phyloP scores from a whole-genome alignment of 1,140 invertebrate genomes.

The Lepeophtheirus salmonis region DNA sequence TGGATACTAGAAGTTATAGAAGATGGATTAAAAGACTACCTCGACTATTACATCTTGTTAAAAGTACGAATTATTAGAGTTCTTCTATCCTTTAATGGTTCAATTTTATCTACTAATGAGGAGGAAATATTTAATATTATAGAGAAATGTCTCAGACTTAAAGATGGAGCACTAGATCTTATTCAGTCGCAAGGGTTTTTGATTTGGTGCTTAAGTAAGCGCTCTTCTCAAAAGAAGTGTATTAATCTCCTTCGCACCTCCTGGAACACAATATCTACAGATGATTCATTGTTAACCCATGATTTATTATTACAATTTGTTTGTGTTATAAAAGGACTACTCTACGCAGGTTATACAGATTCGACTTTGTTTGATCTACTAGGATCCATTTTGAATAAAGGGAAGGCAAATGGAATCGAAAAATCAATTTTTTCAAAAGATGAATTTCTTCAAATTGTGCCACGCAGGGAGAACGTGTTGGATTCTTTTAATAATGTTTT shows the following conservation, averaged over 20 bases:
- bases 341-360: background rate
- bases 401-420: too few species aligned
- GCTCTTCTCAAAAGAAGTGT: background rate
- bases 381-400: too few species aligned
- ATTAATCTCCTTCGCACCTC: background rate
- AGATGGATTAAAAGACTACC: constrained; percentile 6
- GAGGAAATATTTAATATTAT: background rate
- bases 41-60: background rate
- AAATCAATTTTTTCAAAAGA: too few species aligned
- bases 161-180: background rate
- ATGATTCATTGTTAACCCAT: background rate
- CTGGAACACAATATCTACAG: background rate
- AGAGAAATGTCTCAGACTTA: background rate
- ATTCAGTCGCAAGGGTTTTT: background rate
- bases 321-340: background rate
- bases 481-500: too few species aligned
- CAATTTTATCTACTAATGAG: background rate
- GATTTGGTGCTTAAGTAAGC: background rate
- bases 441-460: too few species aligned
- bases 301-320: background rate
- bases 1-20: constrained; percentile 6
- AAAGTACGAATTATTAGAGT: background rate
- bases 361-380: background rate
- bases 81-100: background rate
- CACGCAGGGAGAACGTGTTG: too few species aligned